Evolutionary conservation across 2,888 invertebrate species (phyloP).

Genomic region (Drepanosiphum platanoidis): DNA sequence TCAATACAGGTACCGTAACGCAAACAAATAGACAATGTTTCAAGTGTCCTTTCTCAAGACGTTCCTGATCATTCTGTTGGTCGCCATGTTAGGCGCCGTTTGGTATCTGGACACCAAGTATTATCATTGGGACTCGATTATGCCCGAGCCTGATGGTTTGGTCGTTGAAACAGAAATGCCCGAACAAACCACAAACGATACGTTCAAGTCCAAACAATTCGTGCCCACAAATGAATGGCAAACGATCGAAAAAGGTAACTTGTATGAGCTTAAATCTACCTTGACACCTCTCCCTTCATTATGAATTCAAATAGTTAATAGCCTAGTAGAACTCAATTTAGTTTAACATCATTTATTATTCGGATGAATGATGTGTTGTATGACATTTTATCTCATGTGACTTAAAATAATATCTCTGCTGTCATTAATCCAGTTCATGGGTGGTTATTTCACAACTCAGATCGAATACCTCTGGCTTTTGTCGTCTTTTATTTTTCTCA

Average conservation of each 20-base stretch:
- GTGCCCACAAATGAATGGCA: slow-evolving; percentile 73
- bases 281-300: too few relatives aligned
- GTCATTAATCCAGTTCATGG: too few relatives aligned
- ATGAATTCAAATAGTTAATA: too few relatives aligned
- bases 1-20: background rate
- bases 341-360: too few relatives aligned
- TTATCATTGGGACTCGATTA: background rate
- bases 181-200: background rate
- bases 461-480: too few relatives aligned
- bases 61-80: background rate
- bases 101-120: slow-evolving; percentile 40
- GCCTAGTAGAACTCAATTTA: too few relatives aligned
- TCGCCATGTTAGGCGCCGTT: background rate
- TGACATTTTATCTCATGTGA: too few relatives aligned
- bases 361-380: too few relatives aligned
- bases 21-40: background rate
- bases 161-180: background rate
- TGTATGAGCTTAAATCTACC: too few relatives aligned
- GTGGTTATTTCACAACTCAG: too few relatives aligned
- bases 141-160: background rate
- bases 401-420: too few relatives aligned
- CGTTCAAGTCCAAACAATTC: slow-evolving; percentile 43
- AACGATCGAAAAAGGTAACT: slow-evolving; percentile 70
- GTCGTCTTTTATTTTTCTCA: too few relatives aligned
- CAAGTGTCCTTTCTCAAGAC: background rate